Conservation (phyloP, 2,888 invertebrate species). For the Malacosoma neustria region DNA sequence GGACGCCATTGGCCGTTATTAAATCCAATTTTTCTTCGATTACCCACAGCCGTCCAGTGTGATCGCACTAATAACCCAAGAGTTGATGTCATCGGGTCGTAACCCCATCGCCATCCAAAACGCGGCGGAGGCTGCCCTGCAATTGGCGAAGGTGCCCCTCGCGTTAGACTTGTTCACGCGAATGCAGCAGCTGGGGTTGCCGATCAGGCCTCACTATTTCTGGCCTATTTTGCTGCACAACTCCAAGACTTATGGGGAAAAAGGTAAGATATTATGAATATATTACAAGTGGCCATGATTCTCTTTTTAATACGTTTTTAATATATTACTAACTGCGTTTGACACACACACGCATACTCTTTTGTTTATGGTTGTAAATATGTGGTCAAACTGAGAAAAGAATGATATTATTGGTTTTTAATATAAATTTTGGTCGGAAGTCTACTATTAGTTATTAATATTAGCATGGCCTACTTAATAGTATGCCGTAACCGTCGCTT, state of each 20-base stretch:
- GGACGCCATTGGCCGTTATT: too few relatives aligned
- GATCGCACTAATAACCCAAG: constrained; percentile 53
- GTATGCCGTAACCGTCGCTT: too few relatives aligned
- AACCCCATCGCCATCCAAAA: constrained; percentile 67
- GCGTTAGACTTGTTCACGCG: constrained; percentile 56
- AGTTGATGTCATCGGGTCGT: constrained; percentile 55
- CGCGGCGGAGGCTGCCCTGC: constrained; percentile 70
- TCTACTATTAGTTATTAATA: too few relatives aligned
- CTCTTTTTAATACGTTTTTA: too few relatives aligned
- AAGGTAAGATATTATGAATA: constrained; percentile 50
- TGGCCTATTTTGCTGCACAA: constrained; percentile 77
- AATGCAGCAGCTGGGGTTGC: constrained; percentile 51
- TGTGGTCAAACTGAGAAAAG: too few relatives aligned
- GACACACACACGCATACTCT: too few relatives aligned
- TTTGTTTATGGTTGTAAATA: neutral
- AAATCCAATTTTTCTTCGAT: too few relatives aligned
- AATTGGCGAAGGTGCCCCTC: constrained; percentile 48
- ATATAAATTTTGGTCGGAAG: too few relatives aligned
- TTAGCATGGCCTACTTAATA: too few relatives aligned
- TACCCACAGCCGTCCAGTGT: constrained; percentile 59
- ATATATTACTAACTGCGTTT: too few relatives aligned
- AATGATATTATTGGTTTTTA: too few relatives aligned
- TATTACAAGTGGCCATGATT: too few relatives aligned
- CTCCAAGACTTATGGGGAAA: constrained; percentile 67
- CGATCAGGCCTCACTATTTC: constrained; percentile 77